Conservation (phyloP, 2,113 vertebrate species). For the Sminthopsis crassicaudata region DNA sequence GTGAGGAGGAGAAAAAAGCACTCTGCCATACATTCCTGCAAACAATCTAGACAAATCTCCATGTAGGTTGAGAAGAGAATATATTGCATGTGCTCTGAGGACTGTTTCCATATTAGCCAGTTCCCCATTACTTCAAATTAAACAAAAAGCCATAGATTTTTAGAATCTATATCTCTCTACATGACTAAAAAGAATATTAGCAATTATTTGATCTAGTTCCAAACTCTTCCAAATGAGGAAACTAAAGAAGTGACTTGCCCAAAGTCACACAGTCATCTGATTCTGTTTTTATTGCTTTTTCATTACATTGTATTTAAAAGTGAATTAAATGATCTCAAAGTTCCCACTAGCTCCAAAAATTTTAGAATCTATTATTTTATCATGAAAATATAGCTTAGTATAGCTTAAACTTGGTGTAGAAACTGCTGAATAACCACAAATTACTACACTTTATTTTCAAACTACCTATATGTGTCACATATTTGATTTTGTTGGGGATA, state of each 20-base stretch:
- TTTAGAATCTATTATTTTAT: neutral
- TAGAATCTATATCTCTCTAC: neutral
- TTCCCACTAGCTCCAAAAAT: neutral
- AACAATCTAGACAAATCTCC: neutral
- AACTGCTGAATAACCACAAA: constrained; percentile 14
- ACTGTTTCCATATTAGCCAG: neutral
- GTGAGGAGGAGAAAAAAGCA: neutral
- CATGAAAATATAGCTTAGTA: neutral
- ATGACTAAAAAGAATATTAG: neutral
- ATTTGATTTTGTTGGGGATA: neutral
- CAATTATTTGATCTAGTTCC: neutral
- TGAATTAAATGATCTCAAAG: neutral
- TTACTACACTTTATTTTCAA: neutral
- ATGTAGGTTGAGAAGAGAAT: neutral
- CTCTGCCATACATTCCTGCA: neutral
- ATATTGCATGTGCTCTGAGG: neutral
- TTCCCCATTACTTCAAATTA: neutral
- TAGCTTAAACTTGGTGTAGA: neutral
- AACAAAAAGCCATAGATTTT: neutral
- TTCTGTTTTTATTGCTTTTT: neutral
- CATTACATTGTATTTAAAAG: neutral
- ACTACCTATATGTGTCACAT: neutral
- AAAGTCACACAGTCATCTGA: neutral
- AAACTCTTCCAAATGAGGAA: neutral
- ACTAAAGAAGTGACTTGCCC: neutral